Base-by-base conservation (phyloP, 2,888 invertebrate genomes). In the Nasonia oneida region DNA sequence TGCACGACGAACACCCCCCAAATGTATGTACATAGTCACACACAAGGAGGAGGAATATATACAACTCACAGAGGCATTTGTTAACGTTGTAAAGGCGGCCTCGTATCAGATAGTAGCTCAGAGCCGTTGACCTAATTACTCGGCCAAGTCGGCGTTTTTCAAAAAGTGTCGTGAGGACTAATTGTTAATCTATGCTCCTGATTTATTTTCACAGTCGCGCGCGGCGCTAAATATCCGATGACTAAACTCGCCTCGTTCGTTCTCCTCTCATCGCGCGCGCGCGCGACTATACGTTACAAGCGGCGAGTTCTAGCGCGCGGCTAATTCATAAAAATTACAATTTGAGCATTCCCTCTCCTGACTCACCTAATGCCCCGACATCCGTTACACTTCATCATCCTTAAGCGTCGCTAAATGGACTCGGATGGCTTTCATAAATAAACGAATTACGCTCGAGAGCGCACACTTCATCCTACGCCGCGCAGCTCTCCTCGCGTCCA, bases 351-450 rank as follows among this genome's bases (percentile, higher is more conserved):
- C 14, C 47, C 67, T 29, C 67, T n/a, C 42, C 47, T 42, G 37
- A 18, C 3, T 18, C n/a, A 78, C 33, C 73, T 76, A 83, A 78
- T 78, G 57, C 70, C 42, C 23, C 42, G 42, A 73, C 73, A 47
- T 42, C 73, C 23, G 42, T 14, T 73, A 73, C 74, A 79, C 81
- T 85, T 67, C 73, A 77, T 81, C 85, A 85, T 85, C 77, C 81
- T 85, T 85, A 85, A 85, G 81, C 85, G 74, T 73, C 78, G 81
- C 78, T 85, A 85, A 85, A 85, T 57, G 78, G 81, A 78, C 78
- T 81, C 81, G 67, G 73, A 73, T 78, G 18, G 78, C 85, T 85
- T 73, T 85, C 85, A 74, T 81, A 85, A 85, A 85, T 85, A 85
- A 85, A 74, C 81, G 81, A 85, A 81, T 85, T 53, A 73, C 81